Conservation (phyloP, 2,888 invertebrate species). For the Parnassius apollo region DNA sequence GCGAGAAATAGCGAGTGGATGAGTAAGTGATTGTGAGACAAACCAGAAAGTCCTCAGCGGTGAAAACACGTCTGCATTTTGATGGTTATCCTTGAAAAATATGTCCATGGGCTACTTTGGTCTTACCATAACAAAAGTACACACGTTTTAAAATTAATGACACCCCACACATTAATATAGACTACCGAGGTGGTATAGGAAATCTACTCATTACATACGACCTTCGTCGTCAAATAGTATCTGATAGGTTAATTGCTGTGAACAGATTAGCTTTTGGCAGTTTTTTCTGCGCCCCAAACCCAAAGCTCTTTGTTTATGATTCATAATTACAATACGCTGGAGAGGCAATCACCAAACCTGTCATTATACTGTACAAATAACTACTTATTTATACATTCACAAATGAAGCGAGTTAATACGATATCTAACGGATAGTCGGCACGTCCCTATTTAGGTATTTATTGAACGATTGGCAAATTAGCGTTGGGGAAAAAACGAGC, state of each 20-base stretch:
- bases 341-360: constrained; percentile 72
- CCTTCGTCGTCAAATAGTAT: constrained; percentile 71
- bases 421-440: constrained; percentile 39
- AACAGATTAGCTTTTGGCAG: constrained; percentile 74
- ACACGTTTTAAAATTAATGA: too few species aligned
- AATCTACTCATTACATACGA: constrained; percentile 59
- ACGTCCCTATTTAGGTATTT: constrained; percentile 49
- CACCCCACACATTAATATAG: neutral
- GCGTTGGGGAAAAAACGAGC: constrained; percentile 44
- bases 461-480: constrained; percentile 56
- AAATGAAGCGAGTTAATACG: constrained; percentile 57
- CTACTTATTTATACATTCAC: constrained; percentile 66
- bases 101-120: too few species aligned
- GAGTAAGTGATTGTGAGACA: too few species aligned
- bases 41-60: too few species aligned
- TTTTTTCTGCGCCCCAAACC: constrained; percentile 59
- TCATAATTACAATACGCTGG: constrained; percentile 72
- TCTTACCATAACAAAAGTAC: too few species aligned
- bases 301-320: constrained; percentile 69
- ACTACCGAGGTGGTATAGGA: constrained; percentile 20
- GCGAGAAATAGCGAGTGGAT: too few species aligned
- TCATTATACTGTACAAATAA: constrained; percentile 78
- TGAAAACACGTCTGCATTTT: too few species aligned
- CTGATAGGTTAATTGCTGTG: constrained; percentile 77
- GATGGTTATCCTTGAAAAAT: too few species aligned